These are phyloP conservation scores for Nowickia ferox DNA, from an alignment of 2,888 invertebrate genomes.

Conservation along the genomic window DNA sequence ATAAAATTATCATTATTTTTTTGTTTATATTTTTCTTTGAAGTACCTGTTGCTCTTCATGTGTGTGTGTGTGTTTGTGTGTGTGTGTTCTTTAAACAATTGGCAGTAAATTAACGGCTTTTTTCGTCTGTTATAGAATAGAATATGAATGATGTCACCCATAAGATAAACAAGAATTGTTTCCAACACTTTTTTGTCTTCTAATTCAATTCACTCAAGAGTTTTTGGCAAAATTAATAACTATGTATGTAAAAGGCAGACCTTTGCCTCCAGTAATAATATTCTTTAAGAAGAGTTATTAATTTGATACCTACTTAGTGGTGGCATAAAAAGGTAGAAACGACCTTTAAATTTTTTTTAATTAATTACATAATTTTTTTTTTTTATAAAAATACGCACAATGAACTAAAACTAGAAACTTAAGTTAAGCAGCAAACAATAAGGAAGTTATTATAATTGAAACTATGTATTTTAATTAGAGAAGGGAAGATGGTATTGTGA, in stretches of 20 bases:
- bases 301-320: not conserved
- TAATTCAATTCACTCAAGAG: not conserved
- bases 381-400: not conserved
- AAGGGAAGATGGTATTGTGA: not conserved
- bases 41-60: not conserved
- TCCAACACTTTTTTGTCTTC: not conserved
- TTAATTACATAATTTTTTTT: constrained; percentile 1
- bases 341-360: constrained; percentile 12
- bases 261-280: too few relatives aligned
- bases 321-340: not conserved
- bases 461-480: not conserved
- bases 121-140: constrained; percentile 8
- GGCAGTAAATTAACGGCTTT: constrained; percentile 42
- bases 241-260: too few relatives aligned
- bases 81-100: constrained; percentile 32
- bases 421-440: not conserved
- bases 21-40: not conserved
- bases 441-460: not conserved
- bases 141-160: constrained; percentile 41
- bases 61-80: constrained; percentile 8
- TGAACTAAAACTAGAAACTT: not conserved
- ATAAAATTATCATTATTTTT: too few relatives aligned
- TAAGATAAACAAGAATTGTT: constrained; percentile 18
- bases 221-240: not conserved
- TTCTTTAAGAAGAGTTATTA: not conserved